phyloP scores from a whole-genome alignment of 2,797 vertebrate genomes.

The Myripristis jacobus region DNA sequence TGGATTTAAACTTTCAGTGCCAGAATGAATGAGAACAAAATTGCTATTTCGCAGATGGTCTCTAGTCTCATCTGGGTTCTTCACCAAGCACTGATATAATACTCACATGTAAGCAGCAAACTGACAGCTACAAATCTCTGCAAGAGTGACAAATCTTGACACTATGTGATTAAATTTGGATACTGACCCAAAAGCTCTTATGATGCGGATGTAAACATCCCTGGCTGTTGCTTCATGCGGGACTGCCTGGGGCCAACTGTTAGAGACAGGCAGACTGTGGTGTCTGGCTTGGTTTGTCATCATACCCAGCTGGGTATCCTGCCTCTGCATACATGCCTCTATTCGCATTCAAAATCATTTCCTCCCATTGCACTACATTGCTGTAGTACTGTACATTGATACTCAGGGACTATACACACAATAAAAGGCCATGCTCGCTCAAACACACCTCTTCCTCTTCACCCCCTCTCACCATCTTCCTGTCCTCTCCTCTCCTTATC shows the following conservation, averaged over 20 bases:
- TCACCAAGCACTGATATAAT: not conserved
- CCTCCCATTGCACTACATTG: slow-evolving; percentile 34
- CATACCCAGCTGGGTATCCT: slow-evolving; percentile 23
- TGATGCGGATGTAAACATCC: slow-evolving; percentile 14
- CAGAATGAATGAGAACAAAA: no score
- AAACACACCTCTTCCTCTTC: slow-evolving; percentile 16
- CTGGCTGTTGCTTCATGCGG: slow-evolving; percentile 30
- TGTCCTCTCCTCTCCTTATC: not conserved
- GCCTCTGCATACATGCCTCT: slow-evolving; percentile 31
- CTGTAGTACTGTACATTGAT: slow-evolving; percentile 45
- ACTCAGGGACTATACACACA: slow-evolving; percentile 24
- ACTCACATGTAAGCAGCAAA: not conserved
- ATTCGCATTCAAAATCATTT: slow-evolving; percentile 52
- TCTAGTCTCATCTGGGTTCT: no score
- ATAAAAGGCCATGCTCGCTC: slow-evolving; percentile 33
- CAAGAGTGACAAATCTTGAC: not conserved
- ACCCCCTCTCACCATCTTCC: not conserved
- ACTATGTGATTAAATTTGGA: slow-evolving; percentile 21
- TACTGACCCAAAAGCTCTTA: slow-evolving; percentile 5
- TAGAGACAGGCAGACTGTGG: slow-evolving; percentile 19
- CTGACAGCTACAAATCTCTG: not conserved
- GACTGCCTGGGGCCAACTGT: not conserved
- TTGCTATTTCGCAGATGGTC: no score
- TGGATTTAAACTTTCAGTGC: not conserved
- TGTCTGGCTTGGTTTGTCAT: slow-evolving; percentile 44